Evolutionary conservation across 2,888 invertebrate species (phyloP), one percentile per base, ranked within the genome.

Genomic region (Petrolisthes manimaculis): DNA sequence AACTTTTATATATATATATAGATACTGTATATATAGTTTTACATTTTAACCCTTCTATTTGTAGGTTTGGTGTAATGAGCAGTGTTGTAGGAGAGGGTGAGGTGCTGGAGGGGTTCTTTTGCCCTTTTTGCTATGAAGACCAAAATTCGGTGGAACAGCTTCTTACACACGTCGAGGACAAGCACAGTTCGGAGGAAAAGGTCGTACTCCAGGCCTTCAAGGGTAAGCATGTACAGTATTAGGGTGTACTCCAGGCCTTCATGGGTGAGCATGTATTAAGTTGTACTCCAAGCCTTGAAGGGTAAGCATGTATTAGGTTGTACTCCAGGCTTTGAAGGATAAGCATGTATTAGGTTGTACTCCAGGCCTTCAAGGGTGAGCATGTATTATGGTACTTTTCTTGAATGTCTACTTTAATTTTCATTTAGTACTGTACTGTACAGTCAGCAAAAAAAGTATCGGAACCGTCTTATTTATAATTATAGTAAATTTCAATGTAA

Each of bases 91-190:
- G 93, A 5, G 86, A 81, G 14, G 91, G 90, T 24, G 94, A 95
- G 92, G 96, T 97, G 91, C 94, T 97, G 89, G 98, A 99, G 93
- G 99, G 99, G 5, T 98, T 99, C 93, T 94, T 99, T 12, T 99
- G 99, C 93, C 98, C 99, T 0, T 97, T 98, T 92, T 99, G 99
- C 92, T 96, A 97, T 94, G 95, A 96, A 71, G 98, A 99, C 93
- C 94, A 97, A 80, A 96, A 97, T 92, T 96, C 97, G 18, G 96
- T 97, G 6, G 95, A 95, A 84, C 96, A 96, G 92, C 94, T 99
- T 86, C 96, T 97, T 86, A 95, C 95, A 91, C 99, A 99, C 93
- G 98, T 98, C 92, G 97, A 98, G 93, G 96, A 96, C 90, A 94
- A 95, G 85, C 98, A 99, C 93, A 95, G 93, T 51, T 93, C 96